Conservation (phyloP, 2,888 invertebrate genomes). For the Ochlodes sylvanus region DNA sequence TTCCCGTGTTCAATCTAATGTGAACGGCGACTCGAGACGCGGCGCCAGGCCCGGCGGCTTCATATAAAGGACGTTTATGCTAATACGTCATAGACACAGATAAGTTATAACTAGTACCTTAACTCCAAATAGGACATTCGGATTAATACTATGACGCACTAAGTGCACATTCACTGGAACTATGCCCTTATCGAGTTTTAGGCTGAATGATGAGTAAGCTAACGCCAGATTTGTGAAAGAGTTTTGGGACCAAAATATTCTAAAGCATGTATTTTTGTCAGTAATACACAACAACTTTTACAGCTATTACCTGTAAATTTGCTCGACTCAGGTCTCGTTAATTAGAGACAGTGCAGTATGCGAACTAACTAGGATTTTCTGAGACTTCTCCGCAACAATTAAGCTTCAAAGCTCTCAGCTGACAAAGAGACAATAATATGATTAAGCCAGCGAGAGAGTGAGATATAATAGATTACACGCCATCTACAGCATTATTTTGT, state of each 20-base stretch:
- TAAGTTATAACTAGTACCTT: slow-evolving; percentile 37
- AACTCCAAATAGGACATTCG: slow-evolving; percentile 29
- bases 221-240: not conserved
- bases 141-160: slow-evolving; percentile 24
- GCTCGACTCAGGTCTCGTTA: no score
- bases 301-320: no score
- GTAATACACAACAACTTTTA: no score
- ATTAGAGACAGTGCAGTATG: no score
- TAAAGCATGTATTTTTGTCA: no score
- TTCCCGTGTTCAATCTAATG: slow-evolving; percentile 75
- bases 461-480: no score
- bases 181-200: slow-evolving; percentile 6
- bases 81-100: slow-evolving; percentile 61
- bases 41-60: slow-evolving; percentile 76
- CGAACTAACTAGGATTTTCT: no score
- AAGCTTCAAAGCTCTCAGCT: no score
- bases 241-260: not conserved
- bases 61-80: slow-evolving; percentile 75
- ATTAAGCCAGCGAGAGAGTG: no score
- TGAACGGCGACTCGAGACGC: slow-evolving; percentile 63
- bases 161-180: slow-evolving; percentile 5
- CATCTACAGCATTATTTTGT: no score
- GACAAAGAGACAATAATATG: no score
- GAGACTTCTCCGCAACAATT: no score
- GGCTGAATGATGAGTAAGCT: slow-evolving; percentile 6